Percentiles rank a stretch among this genome's conserved stretches.
These are phyloP conservation scores for Cyrtodaria siliqua DNA, from an alignment of 2,888 invertebrate species.

Conservation along the genomic window DNA sequence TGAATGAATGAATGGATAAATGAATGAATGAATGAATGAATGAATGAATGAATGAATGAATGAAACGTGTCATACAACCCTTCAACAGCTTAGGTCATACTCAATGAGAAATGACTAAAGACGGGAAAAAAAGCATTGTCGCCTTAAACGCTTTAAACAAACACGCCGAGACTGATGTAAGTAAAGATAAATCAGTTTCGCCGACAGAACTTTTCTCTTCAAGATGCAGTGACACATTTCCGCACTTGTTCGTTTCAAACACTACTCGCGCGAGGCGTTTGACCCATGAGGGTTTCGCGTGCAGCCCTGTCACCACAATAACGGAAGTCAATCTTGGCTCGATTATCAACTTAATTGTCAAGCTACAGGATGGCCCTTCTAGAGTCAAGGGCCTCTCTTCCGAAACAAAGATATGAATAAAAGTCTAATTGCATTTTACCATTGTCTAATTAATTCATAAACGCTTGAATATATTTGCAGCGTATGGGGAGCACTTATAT, in stretches of 20 bases:
- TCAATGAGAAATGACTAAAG: no score
- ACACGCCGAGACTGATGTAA: not conserved
- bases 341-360: constrained; percentile 27
- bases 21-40: no score
- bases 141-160: no score
- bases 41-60: no score
- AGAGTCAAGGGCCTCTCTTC: constrained; percentile 45
- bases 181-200: not conserved
- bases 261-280: constrained; percentile 37
- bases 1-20: no score
- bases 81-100: no score
- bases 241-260: no score
- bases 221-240: no score
- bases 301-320: constrained; percentile 39
- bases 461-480: constrained; percentile 18
- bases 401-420: constrained; percentile 48
- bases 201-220: constrained; percentile 8
- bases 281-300: constrained; percentile 34
- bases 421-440: constrained; percentile 42
- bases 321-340: constrained; percentile 50
- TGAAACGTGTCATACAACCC: no score
- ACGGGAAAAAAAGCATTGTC: no score
- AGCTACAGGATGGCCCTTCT: constrained; percentile 46
- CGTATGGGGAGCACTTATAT: constrained; percentile 15
- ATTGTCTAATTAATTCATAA: constrained; percentile 53